Evolutionary conservation across 2,888 invertebrate species (phyloP), one percentile per base, ranked within the genome.

Genomic region (Leptopilina myrica): DNA sequence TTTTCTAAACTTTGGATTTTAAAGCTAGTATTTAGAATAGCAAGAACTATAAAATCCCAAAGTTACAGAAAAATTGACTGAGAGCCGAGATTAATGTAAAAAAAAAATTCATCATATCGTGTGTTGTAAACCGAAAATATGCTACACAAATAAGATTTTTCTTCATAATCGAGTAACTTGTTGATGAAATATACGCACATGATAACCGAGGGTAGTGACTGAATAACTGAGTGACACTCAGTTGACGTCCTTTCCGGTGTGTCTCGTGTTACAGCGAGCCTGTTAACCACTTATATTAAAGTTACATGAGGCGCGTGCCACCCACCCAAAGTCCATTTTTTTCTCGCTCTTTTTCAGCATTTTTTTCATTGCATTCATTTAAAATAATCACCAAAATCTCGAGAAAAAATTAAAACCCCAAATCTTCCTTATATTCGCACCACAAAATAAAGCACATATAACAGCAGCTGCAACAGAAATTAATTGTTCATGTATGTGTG

Each of bases 241-340:
- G 87, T 86, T 89, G 88, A 90, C 88, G 90, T 89, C 89, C 88
- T 87, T 91, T 91, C 91, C 91, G 90, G 90, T 89, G 86, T 88
- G 90, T 89, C 90, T 91, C 89, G 89, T 89, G 89, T 91, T 91
- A 90, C 89, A 88, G 86, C 86, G 81, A 86, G 86, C 86, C 86
- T 84, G 87, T 90, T 89, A 89, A 89, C 88, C 88, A 87, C 90
- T 90, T 89, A 87, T 89, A 91, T 91, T 90, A 88, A 89, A 90
- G 88, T 90, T 90, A 89, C 89, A 89, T 86, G 84, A 86, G 90
- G 89, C 91, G 89, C 91, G 91, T 91, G 91, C 91, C 91, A 89
- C 88, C 88, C 88, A 88, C 89, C 85, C 59, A 75, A 11, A 76
- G 64, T 26, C 76, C 83, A 82, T 82, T 78, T 9, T 78, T 64